Conservation (phyloP, 1,140 invertebrate species). For the Probaryconus sp. region DNA sequence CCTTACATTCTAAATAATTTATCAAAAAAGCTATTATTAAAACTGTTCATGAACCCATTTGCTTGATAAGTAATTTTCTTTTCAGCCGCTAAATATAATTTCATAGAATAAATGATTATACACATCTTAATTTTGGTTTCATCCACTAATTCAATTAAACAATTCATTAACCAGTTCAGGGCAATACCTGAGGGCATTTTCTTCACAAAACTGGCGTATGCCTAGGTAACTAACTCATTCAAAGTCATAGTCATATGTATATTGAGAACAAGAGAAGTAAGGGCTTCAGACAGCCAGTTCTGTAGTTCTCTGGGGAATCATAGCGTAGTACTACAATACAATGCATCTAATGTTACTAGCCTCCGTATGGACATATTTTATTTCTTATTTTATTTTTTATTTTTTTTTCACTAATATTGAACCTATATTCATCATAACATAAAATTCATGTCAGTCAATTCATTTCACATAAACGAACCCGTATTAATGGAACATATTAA, state of each 20-base stretch:
- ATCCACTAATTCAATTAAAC: constrained; percentile 76
- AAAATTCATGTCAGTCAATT: too few species aligned
- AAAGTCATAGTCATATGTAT: constrained; percentile 15
- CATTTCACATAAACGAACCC: too few species aligned
- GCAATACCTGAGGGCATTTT: constrained; percentile 75
- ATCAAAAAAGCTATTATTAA: too few species aligned
- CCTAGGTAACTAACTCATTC: constrained; percentile 23
- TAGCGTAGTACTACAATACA: constrained; percentile 76
- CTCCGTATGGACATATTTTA: constrained; percentile 77
- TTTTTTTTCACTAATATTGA: constrained; percentile 61
- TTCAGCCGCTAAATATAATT: constrained; percentile 31
- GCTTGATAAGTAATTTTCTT: constrained; percentile 19
- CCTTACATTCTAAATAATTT: too few species aligned
- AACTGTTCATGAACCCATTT: constrained; percentile 15
- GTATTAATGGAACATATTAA: too few species aligned
- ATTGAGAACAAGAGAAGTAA: constrained; percentile 57
- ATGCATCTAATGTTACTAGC: constrained; percentile 78
- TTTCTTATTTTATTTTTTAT: constrained; percentile 62
- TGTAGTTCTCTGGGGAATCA: constrained; percentile 68
- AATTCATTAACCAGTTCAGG: constrained; percentile 67
- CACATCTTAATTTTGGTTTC: constrained; percentile 64
- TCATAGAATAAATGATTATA: constrained; percentile 70
- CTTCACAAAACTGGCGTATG: constrained; percentile 51
- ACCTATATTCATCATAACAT: too few species aligned
- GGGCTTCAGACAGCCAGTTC: constrained; percentile 62